phyloP scores from a whole-genome alignment of 2,888 invertebrate genomes.

The Spilarctia lutea region DNA sequence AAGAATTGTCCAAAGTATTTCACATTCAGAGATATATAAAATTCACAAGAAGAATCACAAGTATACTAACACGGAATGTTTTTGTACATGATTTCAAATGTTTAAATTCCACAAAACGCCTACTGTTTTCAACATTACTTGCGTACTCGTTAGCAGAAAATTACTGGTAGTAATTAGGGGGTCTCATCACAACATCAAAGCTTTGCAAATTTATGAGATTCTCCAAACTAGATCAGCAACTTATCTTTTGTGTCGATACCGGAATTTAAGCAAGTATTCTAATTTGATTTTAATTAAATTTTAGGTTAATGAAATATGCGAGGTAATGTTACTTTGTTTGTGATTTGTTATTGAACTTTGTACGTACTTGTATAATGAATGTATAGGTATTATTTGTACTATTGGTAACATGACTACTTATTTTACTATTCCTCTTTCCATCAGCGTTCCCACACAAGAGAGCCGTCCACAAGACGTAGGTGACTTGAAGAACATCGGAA shows the following conservation, averaged over 20 bases:
- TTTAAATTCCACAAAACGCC: neutral
- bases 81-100: neutral
- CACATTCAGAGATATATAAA: neutral
- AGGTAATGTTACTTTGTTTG: constrained; percentile 9
- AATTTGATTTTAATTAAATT: constrained; percentile 55
- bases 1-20: neutral
- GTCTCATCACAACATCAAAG: constrained; percentile 62
- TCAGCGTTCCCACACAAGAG: too few species aligned
- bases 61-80: neutral
- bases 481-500: too few species aligned
- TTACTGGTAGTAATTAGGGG: constrained; percentile 56
- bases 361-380: neutral
- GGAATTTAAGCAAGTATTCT: constrained; percentile 48
- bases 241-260: constrained; percentile 57
- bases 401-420: neutral
- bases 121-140: constrained; percentile 13
- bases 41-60: neutral
- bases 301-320: constrained; percentile 37
- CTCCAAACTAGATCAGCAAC: constrained; percentile 52
- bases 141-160: constrained; percentile 24
- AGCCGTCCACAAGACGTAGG: too few species aligned
- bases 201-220: constrained; percentile 61
- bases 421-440: neutral
- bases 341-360: neutral
- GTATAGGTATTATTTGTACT: neutral